These are phyloP conservation scores for Noturus placidus DNA, from an alignment of 2,113 vertebrate genomes.

Conservation along the genomic window DNA sequence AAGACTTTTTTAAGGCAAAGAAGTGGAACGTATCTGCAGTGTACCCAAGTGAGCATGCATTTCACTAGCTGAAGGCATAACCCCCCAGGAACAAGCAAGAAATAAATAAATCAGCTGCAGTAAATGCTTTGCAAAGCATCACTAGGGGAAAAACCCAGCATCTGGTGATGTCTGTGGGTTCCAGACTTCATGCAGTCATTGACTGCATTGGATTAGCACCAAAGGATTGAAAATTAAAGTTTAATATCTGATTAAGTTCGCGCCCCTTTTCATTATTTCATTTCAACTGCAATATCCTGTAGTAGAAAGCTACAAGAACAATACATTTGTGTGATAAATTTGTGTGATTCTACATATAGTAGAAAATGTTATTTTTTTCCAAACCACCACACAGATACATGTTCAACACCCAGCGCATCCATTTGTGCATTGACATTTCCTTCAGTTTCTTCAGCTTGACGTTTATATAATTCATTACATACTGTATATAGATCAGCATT, in stretches of 20 bases:
- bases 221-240: not conserved
- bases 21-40: not conserved
- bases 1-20: not conserved
- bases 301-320: not conserved
- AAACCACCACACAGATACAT: not conserved
- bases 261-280: not conserved
- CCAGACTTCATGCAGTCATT: not conserved
- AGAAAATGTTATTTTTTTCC: not conserved
- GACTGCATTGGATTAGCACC: not conserved
- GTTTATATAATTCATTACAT: not conserved
- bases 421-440: not conserved
- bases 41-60: not conserved
- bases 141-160: not conserved
- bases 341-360: not conserved
- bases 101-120: not conserved
- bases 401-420: not conserved
- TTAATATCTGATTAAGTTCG: not conserved
- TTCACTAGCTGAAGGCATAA: conserved; percentile 7
- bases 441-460: not conserved
- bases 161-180: not conserved
- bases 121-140: not conserved
- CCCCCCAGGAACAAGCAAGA: not conserved
- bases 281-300: not conserved
- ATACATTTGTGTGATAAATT: not conserved
- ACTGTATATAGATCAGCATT: too few relatives aligned